Evolutionary conservation across 2,113 vertebrate genomes (phyloP).

Genomic region (Clarias magur): DNA sequence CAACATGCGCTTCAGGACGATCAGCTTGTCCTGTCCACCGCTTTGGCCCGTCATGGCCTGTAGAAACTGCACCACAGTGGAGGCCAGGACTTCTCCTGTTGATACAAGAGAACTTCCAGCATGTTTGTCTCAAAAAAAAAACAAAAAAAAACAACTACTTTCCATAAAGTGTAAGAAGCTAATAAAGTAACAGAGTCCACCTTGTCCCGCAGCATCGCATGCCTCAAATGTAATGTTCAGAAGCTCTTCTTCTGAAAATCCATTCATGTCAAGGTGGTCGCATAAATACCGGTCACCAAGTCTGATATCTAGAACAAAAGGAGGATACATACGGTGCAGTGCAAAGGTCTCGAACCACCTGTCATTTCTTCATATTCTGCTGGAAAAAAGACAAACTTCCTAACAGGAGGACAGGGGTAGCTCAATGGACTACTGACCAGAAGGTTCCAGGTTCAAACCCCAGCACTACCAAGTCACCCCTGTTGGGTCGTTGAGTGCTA

Average conservation of each 20-base stretch:
- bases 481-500: too few relatives aligned
- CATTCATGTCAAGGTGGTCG: conserved; percentile 56
- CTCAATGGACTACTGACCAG: too few relatives aligned
- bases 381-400: too few relatives aligned
- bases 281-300: conserved; percentile 46
- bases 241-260: conserved; percentile 74
- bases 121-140: not conserved
- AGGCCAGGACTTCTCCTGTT: conserved; percentile 68
- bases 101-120: not conserved
- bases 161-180: not conserved
- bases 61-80: conserved; percentile 69
- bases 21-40: conserved; percentile 63
- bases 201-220: conserved; percentile 65
- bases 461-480: too few relatives aligned
- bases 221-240: conserved; percentile 73
- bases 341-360: too few relatives aligned
- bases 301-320: conserved; percentile 57
- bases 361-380: too few relatives aligned
- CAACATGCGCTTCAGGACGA: conserved; percentile 60
- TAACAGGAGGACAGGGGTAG: too few relatives aligned
- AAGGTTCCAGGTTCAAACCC: too few relatives aligned
- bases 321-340: too few relatives aligned
- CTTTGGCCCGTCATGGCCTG: conserved; percentile 69
- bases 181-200: conserved; percentile 48
- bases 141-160: not conserved